These are phyloP conservation scores for Percopsis transmontana DNA, from an alignment of 2,113 vertebrate genomes.

Conservation along the genomic window DNA sequence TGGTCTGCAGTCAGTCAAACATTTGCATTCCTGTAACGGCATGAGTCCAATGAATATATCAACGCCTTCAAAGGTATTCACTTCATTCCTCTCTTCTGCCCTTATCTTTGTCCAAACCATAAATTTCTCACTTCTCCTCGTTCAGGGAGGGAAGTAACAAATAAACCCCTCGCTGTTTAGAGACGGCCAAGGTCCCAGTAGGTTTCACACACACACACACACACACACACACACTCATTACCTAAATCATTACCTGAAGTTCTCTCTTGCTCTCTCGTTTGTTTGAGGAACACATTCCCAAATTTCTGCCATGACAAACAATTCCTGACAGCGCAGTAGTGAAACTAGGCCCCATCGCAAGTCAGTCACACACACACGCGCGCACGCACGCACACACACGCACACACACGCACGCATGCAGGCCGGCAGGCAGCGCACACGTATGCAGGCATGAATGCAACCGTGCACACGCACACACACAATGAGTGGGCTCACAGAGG, in stretches of 20 bases:
- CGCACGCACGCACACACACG: neutral
- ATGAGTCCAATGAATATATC: constrained; percentile 43
- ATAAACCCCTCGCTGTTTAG: constrained; percentile 37
- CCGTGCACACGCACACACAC: constrained; percentile 18
- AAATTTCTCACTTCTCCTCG: constrained; percentile 31
- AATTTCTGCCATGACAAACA: constrained; percentile 74
- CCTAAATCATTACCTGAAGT: constrained; percentile 55
- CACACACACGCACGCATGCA: constrained; percentile 25
- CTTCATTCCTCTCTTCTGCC: constrained; percentile 31
- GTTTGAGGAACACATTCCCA: constrained; percentile 74
- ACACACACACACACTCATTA: constrained; percentile 26
- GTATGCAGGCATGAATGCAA: constrained; percentile 6
- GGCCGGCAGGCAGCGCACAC: neutral
- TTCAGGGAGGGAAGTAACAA: constrained; percentile 35
- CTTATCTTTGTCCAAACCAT: constrained; percentile 17
- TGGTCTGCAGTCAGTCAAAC: constrained; percentile 37
- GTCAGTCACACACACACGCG: constrained; percentile 20
- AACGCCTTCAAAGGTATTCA: constrained; percentile 53
- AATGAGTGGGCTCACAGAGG: constrained; percentile 48
- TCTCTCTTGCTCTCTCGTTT: constrained; percentile 47
- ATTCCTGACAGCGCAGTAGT: constrained; percentile 65
- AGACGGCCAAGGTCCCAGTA: constrained; percentile 26
- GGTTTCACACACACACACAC: neutral
- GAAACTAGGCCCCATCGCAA: constrained; percentile 56
- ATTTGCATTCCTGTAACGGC: constrained; percentile 30